Conservation (phyloP, 1,140 invertebrate genomes). For the Tribolium madens region DNA sequence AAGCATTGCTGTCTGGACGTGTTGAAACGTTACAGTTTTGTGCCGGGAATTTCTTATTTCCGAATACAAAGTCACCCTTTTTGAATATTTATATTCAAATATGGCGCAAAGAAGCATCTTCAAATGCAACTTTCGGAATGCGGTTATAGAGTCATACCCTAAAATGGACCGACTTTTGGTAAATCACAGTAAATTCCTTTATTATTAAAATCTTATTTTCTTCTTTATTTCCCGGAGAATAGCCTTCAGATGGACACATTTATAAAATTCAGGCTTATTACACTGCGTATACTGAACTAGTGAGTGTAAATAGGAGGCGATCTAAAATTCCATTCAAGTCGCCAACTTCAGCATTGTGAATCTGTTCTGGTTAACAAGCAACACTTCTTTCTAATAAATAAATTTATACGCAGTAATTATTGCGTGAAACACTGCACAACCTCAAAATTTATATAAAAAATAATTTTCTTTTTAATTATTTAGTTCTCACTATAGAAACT, state of each 20-base stretch:
- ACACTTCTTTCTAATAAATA: background rate
- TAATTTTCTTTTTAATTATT: too few relatives aligned
- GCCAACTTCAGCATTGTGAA: background rate
- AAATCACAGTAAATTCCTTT: background rate
- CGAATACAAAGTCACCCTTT: background rate
- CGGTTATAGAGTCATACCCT: background rate
- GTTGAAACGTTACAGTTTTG: slow-evolving; percentile 1
- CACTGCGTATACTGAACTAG: background rate
- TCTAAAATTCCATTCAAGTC: slow-evolving; percentile 10
- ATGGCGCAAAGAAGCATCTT: background rate
- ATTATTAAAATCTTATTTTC: background rate
- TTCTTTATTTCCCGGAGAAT: background rate
- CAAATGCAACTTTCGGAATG: background rate
- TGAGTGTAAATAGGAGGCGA: background rate
- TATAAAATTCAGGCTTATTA: background rate
- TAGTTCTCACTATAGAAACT: too few relatives aligned
- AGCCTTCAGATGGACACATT: background rate
- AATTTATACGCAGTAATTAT: background rate
- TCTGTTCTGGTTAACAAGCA: background rate
- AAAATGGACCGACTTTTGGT: background rate
- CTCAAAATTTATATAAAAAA: background rate
- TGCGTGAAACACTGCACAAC: background rate
- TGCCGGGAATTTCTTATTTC: slow-evolving; percentile 6
- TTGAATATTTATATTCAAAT: slow-evolving; percentile 29
- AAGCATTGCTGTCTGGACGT: slow-evolving; percentile 11